Conservation (phyloP, 2,888 invertebrate genomes). For the Sturmia bella region DNA sequence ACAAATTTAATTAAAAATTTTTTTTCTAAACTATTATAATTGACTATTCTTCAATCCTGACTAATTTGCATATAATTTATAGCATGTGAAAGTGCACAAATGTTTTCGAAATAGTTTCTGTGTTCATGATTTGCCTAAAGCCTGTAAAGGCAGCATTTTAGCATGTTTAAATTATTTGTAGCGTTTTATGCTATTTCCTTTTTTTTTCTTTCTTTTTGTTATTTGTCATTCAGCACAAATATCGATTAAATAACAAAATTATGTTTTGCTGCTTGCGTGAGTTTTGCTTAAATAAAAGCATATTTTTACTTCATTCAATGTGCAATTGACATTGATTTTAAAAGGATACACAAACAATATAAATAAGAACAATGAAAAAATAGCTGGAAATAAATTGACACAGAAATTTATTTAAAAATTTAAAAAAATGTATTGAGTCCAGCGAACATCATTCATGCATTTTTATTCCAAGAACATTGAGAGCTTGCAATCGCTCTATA, state of each 20-base stretch:
- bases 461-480: too few species aligned
- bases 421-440: background rate
- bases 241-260: slow-evolving; percentile 67
- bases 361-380: slow-evolving; percentile 16
- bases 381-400: slow-evolving; percentile 28
- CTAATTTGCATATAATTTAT: slow-evolving; percentile 8
- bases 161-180: slow-evolving; percentile 12
- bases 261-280: slow-evolving; percentile 12
- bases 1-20: background rate
- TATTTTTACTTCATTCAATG: slow-evolving; percentile 34
- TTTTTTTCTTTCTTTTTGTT: background rate
- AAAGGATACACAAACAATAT: slow-evolving; percentile 37
- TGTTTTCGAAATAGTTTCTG: slow-evolving; percentile 42
- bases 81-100: slow-evolving; percentile 52
- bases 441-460: slow-evolving; percentile 2
- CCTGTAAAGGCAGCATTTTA: slow-evolving; percentile 25
- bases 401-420: slow-evolving; percentile 24
- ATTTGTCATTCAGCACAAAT: slow-evolving; percentile 45
- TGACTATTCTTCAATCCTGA: background rate
- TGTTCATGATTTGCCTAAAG: slow-evolving; percentile 22
- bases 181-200: too few species aligned
- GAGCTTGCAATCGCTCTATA: too few species aligned
- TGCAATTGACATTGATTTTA: slow-evolving; percentile 64
- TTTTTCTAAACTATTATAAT: background rate
- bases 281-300: background rate